These are phyloP conservation scores for Drosophila paulistorum DNA, from an alignment of 1,140 invertebrate genomes.

Conservation along the genomic window DNA sequence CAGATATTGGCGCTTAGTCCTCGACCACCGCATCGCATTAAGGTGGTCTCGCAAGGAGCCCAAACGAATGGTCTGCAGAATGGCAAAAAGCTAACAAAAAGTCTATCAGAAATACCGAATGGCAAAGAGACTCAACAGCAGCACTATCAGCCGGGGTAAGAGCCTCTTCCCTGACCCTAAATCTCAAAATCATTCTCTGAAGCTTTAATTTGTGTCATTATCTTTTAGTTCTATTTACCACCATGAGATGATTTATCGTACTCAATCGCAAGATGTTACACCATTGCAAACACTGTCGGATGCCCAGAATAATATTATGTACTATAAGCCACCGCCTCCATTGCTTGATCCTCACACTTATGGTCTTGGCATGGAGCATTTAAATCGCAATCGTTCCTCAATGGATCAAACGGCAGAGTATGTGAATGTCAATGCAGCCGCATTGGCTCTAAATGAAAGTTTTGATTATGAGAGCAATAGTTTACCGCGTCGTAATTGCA, in stretches of 20 bases:
- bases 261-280: constrained; percentile 89
- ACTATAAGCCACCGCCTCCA: constrained; percentile 75
- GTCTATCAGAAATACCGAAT: constrained; percentile 89
- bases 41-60: constrained; percentile 94
- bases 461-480: constrained; percentile 82
- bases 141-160: constrained; percentile 56
- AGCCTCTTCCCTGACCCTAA: too few species aligned
- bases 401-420: constrained; percentile 60
- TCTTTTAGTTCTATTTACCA: constrained; percentile 77
- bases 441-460: constrained; percentile 65
- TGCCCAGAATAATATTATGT: constrained; percentile 76
- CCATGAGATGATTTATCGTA: constrained; percentile 91
- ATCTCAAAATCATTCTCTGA: not conserved
- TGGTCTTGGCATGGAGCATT: constrained; percentile 68
- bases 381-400: constrained; percentile 41
- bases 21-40: constrained; percentile 88
- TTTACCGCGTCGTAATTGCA: constrained; percentile 69
- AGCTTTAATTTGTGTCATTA: not conserved
- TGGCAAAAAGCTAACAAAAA: constrained; percentile 90
- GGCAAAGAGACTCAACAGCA: constrained; percentile 61
- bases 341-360: constrained; percentile 61
- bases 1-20: constrained; percentile 91
- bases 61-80: constrained; percentile 91
- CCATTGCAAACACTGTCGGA: constrained; percentile 64
- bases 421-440: constrained; percentile 67